Percentiles rank a stretch among this genome's conserved stretches.
Evolutionary conservation across 2,888 invertebrate species (phyloP).

Genomic region (Clunio marinus): DNA sequence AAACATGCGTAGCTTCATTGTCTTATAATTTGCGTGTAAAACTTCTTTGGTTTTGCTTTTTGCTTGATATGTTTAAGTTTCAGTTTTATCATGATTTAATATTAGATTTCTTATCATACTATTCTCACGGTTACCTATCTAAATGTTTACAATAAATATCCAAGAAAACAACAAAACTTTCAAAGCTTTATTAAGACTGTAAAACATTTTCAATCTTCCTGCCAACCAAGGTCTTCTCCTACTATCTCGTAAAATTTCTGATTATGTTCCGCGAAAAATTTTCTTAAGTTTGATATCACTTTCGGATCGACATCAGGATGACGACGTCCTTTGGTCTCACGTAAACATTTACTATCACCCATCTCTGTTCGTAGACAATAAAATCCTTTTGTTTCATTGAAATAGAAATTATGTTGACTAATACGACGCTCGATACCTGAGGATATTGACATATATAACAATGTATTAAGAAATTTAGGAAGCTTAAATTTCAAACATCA

Average conservation of each 20-base stretch:
- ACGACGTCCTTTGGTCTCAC: slow-evolving; percentile 74
- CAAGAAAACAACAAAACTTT: no score
- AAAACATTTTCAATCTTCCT: slow-evolving; percentile 63
- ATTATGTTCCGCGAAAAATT: slow-evolving; percentile 87
- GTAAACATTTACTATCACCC: slow-evolving; percentile 73
- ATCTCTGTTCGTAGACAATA: slow-evolving; percentile 85
- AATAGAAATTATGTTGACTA: slow-evolving; percentile 86
- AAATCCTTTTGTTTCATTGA: slow-evolving; percentile 95
- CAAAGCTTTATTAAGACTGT: no score
- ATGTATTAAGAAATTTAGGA: no score
- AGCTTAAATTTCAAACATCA: no score
- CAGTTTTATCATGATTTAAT: not conserved
- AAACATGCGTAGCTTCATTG: slow-evolving; percentile 1
- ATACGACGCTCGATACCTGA: slow-evolving; percentile 56
- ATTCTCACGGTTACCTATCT: not conserved
- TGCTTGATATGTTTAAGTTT: slow-evolving; percentile 14
- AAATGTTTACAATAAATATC: not conserved
- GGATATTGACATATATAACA: not conserved
- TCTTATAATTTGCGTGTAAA: slow-evolving; percentile 8
- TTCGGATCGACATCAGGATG: slow-evolving; percentile 80
- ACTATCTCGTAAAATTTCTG: slow-evolving; percentile 87
- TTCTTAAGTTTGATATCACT: slow-evolving; percentile 72
- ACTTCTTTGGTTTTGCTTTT: not conserved
- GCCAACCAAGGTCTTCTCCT: slow-evolving; percentile 90
- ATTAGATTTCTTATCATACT: not conserved